Evolutionary conservation across 2,797 vertebrate genomes (phyloP).

Genomic region (Enteromius viviparus): DNA sequence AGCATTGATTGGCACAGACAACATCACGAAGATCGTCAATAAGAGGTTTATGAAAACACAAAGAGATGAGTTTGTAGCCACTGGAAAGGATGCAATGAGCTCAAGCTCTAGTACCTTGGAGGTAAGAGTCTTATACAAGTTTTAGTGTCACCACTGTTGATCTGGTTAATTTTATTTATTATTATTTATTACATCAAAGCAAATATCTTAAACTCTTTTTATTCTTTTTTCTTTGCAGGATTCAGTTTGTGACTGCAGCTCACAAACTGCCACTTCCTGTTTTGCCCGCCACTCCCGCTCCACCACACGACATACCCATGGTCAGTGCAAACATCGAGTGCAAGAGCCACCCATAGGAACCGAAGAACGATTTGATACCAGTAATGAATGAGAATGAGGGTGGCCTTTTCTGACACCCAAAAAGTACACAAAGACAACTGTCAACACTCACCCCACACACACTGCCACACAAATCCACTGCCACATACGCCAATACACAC

Average conservation of each 20-base stretch:
- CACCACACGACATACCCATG: conserved; percentile 81
- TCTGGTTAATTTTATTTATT: background rate
- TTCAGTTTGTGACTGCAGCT: conserved; percentile 88
- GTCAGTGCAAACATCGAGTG: conserved; percentile 89
- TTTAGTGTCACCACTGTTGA: background rate
- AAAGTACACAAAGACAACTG: conserved; percentile 64
- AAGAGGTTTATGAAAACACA: conserved; percentile 88
- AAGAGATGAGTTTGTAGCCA: conserved; percentile 79
- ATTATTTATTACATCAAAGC: too few species aligned
- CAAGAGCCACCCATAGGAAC: conserved; percentile 72
- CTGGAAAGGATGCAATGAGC: conserved; percentile 73
- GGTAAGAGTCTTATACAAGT: conserved; percentile 71
- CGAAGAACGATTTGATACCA: conserved; percentile 82
- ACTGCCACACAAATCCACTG: conserved; percentile 61
- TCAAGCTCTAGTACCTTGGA: conserved; percentile 75
- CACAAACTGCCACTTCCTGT: conserved; percentile 86
- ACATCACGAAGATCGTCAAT: conserved; percentile 84
- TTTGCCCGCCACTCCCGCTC: conserved; percentile 84
- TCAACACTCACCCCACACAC: conserved; percentile 54
- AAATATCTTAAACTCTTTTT: background rate
- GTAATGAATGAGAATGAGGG: conserved; percentile 76
- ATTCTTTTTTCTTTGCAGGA: conserved; percentile 80
- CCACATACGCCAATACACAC: conserved; percentile 24
- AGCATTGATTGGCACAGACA: conserved; percentile 77
- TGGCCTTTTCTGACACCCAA: conserved; percentile 47